phyloP scores from a whole-genome alignment of 2,113 vertebrate species.

The Saiga tatarica region DNA sequence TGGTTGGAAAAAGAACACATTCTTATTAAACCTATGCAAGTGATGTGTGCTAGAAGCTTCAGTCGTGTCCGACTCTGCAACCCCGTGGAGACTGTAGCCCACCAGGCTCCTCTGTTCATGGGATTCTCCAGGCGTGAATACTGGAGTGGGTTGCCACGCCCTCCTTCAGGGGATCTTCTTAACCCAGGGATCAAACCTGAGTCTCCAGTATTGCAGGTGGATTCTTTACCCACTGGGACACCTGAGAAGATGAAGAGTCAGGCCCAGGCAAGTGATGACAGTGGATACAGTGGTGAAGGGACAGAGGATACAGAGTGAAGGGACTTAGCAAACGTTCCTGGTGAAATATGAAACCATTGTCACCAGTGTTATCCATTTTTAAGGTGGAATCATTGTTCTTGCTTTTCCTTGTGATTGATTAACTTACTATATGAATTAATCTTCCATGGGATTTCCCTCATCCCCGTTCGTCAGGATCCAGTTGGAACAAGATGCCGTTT shows the following conservation, averaged over 20 bases:
- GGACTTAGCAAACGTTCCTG: neutral
- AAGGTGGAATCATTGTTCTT: neutral
- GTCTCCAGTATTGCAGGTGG: neutral
- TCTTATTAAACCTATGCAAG: neutral
- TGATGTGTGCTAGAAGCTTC: accelerated
- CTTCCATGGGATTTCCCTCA: neutral
- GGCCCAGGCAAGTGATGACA: neutral
- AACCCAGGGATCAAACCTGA: neutral
- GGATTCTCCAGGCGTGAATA: neutral
- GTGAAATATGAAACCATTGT: neutral
- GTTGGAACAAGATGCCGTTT: neutral
- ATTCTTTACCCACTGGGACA: neutral
- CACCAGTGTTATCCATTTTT: neutral
- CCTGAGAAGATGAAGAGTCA: neutral
- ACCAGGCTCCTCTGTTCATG: neutral
- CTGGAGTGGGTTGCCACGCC: neutral
- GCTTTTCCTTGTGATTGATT: neutral
- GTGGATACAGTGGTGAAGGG: too few relatives aligned
- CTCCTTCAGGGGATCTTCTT: neutral
- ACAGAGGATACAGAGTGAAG: too few relatives aligned
- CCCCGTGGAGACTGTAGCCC: neutral
- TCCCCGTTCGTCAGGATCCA: neutral
- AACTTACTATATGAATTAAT: neutral
- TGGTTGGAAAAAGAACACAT: neutral
- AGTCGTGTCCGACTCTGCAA: accelerated